Conservation (phyloP, 2,113 vertebrate genomes). For the Leptodactylus fuscus region DNA sequence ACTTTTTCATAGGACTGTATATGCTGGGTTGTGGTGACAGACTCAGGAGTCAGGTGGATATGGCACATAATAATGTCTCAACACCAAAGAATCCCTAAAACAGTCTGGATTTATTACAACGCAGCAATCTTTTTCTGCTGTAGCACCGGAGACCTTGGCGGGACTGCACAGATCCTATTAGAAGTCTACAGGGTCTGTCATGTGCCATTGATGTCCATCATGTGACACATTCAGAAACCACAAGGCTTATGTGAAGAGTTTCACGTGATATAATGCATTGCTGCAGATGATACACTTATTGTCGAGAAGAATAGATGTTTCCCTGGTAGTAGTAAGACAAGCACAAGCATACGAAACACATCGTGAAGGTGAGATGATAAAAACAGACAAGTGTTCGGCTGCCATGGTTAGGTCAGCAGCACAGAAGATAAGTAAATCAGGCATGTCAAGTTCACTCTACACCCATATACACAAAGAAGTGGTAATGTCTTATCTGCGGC, state of each 20-base stretch:
- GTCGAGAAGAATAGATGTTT: background rate
- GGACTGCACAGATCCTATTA: no score
- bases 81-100: no score
- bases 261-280: background rate
- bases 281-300: background rate
- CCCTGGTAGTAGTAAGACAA: background rate
- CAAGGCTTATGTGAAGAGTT: no score
- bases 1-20: no score
- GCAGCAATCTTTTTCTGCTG: no score
- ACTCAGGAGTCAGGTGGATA: no score
- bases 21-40: no score
- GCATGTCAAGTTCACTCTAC: slow-evolving; percentile 51
- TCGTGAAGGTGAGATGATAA: slow-evolving; percentile 24
- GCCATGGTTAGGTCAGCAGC: slow-evolving; percentile 38
- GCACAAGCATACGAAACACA: background rate
- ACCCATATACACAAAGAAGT: slow-evolving; percentile 40
- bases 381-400: slow-evolving; percentile 37
- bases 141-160: background rate
- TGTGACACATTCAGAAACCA: background rate
- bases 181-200: no score
- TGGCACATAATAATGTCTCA: no score
- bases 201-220: background rate
- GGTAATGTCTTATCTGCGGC: slow-evolving; percentile 44
- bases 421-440: slow-evolving; percentile 45
- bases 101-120: no score